Conservation (phyloP, 2,797 vertebrate species). For the Amniataba percoides region DNA sequence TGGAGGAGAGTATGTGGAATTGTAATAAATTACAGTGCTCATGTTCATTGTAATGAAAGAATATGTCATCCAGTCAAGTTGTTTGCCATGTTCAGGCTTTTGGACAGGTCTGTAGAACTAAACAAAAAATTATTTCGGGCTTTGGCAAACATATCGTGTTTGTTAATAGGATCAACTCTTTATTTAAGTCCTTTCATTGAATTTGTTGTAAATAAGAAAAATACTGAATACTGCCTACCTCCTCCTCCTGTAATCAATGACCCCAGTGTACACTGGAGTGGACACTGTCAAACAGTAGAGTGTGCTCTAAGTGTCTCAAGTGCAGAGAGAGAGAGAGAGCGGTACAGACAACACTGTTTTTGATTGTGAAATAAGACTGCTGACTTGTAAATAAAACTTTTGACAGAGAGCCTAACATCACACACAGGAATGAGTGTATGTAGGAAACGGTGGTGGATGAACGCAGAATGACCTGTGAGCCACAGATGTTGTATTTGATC, state of each 20-base stretch:
- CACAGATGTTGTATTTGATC: slow-evolving; percentile 25
- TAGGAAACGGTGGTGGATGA: background rate
- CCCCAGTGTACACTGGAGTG: background rate
- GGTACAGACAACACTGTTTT: background rate
- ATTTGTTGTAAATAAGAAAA: slow-evolving; percentile 11
- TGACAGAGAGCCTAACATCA: slow-evolving; percentile 13
- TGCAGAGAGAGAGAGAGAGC: background rate
- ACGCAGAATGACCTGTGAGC: slow-evolving; percentile 10
- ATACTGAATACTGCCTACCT: background rate
- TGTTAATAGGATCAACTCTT: background rate
- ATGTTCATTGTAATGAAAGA: background rate
- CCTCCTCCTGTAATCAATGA: slow-evolving; percentile 2
- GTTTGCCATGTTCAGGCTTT: background rate
- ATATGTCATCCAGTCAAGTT: background rate
- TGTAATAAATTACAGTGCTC: background rate
- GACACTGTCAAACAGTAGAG: slow-evolving; percentile 20
- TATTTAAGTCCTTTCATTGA: slow-evolving; percentile 22
- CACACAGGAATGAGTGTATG: slow-evolving; percentile 19
- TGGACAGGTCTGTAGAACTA: background rate
- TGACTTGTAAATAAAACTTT: slow-evolving; percentile 38
- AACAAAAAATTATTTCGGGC: background rate
- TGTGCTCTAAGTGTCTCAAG: slow-evolving; percentile 15
- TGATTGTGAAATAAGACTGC: slow-evolving; percentile 23
- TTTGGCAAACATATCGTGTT: background rate
- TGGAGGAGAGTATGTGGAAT: background rate